Conservation (phyloP, 2,888 invertebrate genomes). For the Allygus modestus region DNA sequence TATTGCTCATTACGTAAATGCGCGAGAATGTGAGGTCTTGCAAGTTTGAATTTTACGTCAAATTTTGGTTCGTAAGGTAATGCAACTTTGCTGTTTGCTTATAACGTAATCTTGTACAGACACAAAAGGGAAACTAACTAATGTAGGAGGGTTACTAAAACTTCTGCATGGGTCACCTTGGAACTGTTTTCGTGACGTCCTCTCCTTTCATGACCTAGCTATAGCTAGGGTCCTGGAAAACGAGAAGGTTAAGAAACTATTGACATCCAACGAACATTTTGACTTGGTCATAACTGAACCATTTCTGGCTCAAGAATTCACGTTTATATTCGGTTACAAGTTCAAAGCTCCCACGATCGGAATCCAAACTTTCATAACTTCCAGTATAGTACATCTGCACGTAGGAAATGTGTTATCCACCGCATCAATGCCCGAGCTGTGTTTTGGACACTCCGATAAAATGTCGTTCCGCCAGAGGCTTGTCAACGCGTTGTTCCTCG, state of each 20-base stretch:
- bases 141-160: not conserved
- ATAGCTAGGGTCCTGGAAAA: not conserved
- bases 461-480: slow-evolving; percentile 47
- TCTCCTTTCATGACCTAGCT: not conserved
- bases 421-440: slow-evolving; percentile 60
- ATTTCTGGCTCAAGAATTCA: slow-evolving; percentile 62
- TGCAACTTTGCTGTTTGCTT: too few relatives aligned
- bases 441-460: slow-evolving; percentile 48
- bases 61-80: too few relatives aligned
- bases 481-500: not conserved
- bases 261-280: slow-evolving; percentile 62
- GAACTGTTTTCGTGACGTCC: not conserved
- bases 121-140: too few relatives aligned
- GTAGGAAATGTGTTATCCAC: slow-evolving; percentile 35
- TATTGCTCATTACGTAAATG: too few relatives aligned
- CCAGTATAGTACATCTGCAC: slow-evolving; percentile 31
- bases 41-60: too few relatives aligned
- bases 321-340: slow-evolving; percentile 65
- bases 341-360: slow-evolving; percentile 64
- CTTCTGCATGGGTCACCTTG: not conserved
- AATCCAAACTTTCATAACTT: slow-evolving; percentile 3
- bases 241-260: not conserved
- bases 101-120: too few relatives aligned
- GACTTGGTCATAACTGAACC: slow-evolving; percentile 64
- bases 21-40: too few relatives aligned